Evolutionary conservation across 1,140 invertebrate genomes (phyloP), one percentile per base, ranked within the genome.

Genomic region (Caerostris extrusa): DNA sequence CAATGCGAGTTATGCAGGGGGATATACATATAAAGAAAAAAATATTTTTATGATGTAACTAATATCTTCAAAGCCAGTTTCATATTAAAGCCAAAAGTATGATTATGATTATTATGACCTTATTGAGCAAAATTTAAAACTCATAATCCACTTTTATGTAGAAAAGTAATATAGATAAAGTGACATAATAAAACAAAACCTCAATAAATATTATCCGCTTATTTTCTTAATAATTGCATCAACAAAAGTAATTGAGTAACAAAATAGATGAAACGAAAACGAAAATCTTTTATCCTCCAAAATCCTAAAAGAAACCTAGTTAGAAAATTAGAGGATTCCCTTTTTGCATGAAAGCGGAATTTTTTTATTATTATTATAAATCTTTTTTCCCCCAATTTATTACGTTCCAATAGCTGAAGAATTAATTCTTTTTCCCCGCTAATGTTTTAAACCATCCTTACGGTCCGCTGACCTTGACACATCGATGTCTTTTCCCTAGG

Each of bases 401-500:
- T 53, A 34, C 71, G 71, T 77, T 77, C 34, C 34, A 77, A 8
- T 77, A 77, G 34, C 14, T 77, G 6, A 34, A 53, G 71, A 77
- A 77, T 77, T 77, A 77, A 77, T 77, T 77, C 10, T 50, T 53
- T 53, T 53, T 50, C 3, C 7, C 3, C 67, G 7, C n/a, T 19
- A 71, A 71, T 71, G 67, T 77, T 77, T 77, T 77, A n/a, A 60
- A 17, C 56, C 56, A 10, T 14, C 17, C 19, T 55, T 57, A 81
- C 58, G 90, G 55, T 91, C 58, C 56, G 58, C 55, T 91, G 71
- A 12, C 90, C 69, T 91, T 91, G 90, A 81, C 90, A 91, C 61
- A 89, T 89, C 87, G 19, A 7, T 12, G 12, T 19, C 53, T 67
- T 82, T 77, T 81, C 53, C 90, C 58, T 19, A 17, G 61, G 55